A percentile compares a stretch with the other conserved stretches of the same genome.
These are phyloP conservation scores for Margaritifera margaritifera DNA, from an alignment of 2,888 invertebrate genomes.

Conservation along the genomic window DNA sequence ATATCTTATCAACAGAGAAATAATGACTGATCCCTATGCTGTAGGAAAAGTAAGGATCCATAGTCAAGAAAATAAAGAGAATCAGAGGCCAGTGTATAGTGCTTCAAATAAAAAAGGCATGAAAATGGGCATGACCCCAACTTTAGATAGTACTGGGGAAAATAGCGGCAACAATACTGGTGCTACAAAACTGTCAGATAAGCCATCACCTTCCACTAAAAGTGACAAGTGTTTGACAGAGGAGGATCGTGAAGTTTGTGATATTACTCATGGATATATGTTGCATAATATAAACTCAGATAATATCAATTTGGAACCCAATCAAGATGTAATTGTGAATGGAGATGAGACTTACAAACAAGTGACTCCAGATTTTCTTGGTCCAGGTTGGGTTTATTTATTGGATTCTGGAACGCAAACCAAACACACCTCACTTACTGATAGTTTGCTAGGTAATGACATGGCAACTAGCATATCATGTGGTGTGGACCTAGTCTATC, in stretches of 20 bases:
- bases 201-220: no score
- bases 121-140: no score
- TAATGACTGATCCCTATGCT: conserved; percentile 6
- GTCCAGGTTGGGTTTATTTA: conserved; percentile 37
- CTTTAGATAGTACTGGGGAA: no score
- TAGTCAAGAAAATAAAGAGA: conserved; percentile 27
- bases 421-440: conserved; percentile 34
- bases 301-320: background rate
- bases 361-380: conserved; percentile 5
- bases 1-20: conserved; percentile 48
- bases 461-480: conserved; percentile 22
- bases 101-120: no score
- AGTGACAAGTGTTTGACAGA: conserved; percentile 44
- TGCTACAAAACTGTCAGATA: no score
- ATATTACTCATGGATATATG: conserved; percentile 40
- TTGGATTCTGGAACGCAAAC: conserved; percentile 42
- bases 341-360: no score
- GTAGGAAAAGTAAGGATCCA: conserved; percentile 5
- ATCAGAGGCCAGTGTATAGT: conserved; percentile 16
- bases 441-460: conserved; percentile 23
- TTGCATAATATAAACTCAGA: conserved; percentile 6
- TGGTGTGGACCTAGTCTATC: conserved; percentile 22
- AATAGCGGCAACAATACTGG: no score
- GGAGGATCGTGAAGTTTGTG: conserved; percentile 61
- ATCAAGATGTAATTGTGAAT: no score